Percentiles rank a stretch among this genome's conserved stretches.
Evolutionary conservation across 2,113 vertebrate species (phyloP).

Genomic region (Morone saxatilis): DNA sequence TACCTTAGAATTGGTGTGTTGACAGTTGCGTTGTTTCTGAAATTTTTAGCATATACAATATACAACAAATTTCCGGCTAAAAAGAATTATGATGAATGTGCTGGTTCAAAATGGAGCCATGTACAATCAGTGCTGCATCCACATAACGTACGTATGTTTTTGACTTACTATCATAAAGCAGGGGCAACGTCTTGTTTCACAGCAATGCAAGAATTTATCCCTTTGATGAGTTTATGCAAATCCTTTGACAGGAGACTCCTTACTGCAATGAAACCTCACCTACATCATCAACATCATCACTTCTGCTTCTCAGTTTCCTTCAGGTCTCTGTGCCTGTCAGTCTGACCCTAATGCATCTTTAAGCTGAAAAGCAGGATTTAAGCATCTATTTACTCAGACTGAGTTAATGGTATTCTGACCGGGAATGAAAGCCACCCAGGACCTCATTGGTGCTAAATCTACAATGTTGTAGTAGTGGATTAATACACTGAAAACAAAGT

Average conservation of each 20-base stretch:
- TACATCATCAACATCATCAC: background rate
- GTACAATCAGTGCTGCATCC: background rate
- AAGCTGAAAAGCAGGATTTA: slow-evolving; percentile 25
- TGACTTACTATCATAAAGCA: background rate
- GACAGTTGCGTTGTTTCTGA: background rate
- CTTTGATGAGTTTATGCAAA: slow-evolving; percentile 18
- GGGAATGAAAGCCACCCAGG: background rate
- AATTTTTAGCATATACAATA: no score
- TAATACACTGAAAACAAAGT: slow-evolving; percentile 2
- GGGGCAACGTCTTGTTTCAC: background rate
- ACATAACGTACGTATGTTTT: background rate
- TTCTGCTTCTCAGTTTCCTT: background rate
- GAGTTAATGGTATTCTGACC: background rate
- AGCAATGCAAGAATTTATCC: background rate
- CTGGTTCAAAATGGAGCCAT: background rate
- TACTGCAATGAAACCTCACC: background rate
- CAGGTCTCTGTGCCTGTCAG: background rate
- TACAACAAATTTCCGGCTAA: no score
- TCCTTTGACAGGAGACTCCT: slow-evolving; percentile 21
- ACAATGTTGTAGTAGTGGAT: background rate
- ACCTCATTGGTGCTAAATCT: background rate
- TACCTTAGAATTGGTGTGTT: background rate
- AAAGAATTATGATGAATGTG: background rate
- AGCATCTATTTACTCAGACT: background rate
- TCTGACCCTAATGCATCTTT: slow-evolving; percentile 15